These are phyloP conservation scores for Trogon surrucura DNA, from an alignment of 2,113 vertebrate genomes.

Conservation along the genomic window DNA sequence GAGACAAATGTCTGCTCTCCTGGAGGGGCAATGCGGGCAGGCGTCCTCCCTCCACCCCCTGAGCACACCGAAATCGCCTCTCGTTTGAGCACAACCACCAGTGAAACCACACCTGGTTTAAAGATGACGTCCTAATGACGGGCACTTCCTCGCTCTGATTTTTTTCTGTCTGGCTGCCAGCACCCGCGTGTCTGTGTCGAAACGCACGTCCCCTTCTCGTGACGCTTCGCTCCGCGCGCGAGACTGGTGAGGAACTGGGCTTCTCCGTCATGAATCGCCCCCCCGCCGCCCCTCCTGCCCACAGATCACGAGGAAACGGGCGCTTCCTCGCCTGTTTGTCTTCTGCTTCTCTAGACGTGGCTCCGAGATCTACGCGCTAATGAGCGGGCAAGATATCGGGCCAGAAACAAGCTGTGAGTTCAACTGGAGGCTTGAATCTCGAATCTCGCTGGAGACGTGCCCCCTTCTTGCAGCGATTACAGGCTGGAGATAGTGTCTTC, in stretches of 20 bases:
- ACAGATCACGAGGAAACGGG: fast-evolving
- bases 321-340: fast-evolving
- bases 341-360: background rate
- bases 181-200: background rate
- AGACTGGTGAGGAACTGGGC: background rate
- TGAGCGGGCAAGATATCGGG: background rate
- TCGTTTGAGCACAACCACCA: background rate
- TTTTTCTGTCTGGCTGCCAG: background rate
- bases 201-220: background rate
- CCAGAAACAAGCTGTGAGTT: background rate
- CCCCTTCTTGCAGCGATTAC: background rate
- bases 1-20: background rate
- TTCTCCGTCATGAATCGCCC: background rate
- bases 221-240: fast-evolving
- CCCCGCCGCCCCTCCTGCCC: background rate
- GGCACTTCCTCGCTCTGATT: background rate
- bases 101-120: background rate
- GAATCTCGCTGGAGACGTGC: background rate
- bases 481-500: background rate
- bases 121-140: background rate
- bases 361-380: background rate
- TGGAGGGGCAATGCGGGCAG: background rate
- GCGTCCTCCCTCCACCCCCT: background rate
- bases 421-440: background rate
- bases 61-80: background rate